phyloP scores from a whole-genome alignment of 2,888 invertebrate species.

The Sepiola atlantica region DNA sequence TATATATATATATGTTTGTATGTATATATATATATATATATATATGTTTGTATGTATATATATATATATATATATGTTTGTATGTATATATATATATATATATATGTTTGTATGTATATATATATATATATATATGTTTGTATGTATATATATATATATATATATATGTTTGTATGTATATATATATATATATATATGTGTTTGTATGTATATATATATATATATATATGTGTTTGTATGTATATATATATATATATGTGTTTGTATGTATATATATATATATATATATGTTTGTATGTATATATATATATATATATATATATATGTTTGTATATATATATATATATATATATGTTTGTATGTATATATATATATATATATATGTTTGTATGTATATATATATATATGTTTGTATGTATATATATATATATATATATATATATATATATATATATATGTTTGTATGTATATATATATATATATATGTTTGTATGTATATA shows the following conservation, averaged over 20 bases:
- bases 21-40: not conserved
- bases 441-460: slow-evolving; percentile 38
- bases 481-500: slow-evolving; percentile 12
- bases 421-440: slow-evolving; percentile 13
- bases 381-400: not conserved
- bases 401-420: not conserved
- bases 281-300: not conserved
- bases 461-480: slow-evolving; percentile 4
- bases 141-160: too few relatives aligned
- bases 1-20: too few relatives aligned
- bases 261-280: not conserved
- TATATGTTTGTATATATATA: not conserved
- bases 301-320: not conserved
- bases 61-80: not conserved
- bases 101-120: not conserved
- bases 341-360: not conserved
- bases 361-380: not conserved
- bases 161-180: not conserved
- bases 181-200: slow-evolving; percentile 38
- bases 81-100: slow-evolving; percentile 34
- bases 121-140: not conserved
- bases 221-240: not conserved
- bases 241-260: not conserved
- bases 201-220: not conserved
- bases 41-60: not conserved